Conservation (phyloP, 2,888 invertebrate genomes). For the Rhagium mordax region DNA sequence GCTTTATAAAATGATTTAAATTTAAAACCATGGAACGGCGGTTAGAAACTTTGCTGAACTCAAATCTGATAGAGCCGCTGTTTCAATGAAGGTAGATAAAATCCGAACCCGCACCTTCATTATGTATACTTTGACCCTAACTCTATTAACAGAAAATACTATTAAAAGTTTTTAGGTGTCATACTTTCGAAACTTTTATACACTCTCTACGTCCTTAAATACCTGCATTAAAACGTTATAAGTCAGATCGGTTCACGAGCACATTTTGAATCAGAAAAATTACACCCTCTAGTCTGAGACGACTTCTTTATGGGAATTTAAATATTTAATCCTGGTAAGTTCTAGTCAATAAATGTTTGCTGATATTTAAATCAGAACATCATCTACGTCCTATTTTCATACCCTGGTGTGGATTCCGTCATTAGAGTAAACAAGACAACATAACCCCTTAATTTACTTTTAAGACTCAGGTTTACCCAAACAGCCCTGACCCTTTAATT, state of each 20-base stretch:
- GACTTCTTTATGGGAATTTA: no score
- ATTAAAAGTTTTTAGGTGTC: conserved; percentile 15
- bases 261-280: background rate
- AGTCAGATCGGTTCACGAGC: background rate
- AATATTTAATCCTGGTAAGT: no score
- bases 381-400: background rate
- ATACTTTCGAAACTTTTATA: conserved; percentile 3
- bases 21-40: conserved; percentile 10
- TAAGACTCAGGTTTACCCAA: conserved; percentile 22
- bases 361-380: no score
- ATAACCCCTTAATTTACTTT: conserved; percentile 28
- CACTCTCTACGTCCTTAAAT: background rate
- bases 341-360: no score
- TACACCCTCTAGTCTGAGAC: no score
- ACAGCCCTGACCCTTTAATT: conserved; percentile 25
- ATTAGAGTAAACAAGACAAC: conserved; percentile 20
- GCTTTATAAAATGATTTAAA: background rate
- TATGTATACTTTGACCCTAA: conserved; percentile 41
- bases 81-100: conserved; percentile 33
- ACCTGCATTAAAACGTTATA: conserved; percentile 10
- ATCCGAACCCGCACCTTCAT: conserved; percentile 36
- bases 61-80: conserved; percentile 7
- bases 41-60: conserved; percentile 7
- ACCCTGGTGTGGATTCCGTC: background rate
- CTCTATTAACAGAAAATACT: conserved; percentile 31